Percentiles rank a stretch among this genome's conserved stretches.
Evolutionary conservation across 53 echinoderm and acorn worm species (phyloP).

Genomic region (Echinometra lucunter): DNA sequence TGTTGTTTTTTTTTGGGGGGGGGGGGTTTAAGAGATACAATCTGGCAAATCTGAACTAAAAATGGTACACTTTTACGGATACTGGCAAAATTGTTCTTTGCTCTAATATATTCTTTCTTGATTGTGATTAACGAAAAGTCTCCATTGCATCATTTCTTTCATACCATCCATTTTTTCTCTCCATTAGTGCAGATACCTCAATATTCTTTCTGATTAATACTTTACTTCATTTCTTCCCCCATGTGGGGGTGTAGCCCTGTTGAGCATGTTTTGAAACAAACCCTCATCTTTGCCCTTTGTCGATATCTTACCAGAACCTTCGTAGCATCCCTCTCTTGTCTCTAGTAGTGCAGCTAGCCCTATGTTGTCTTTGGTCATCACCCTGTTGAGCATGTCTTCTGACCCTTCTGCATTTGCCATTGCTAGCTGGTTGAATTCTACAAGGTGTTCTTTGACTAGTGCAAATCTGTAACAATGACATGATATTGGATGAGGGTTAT

Average conservation of each 20-base stretch:
- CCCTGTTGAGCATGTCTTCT: conserved; percentile 99
- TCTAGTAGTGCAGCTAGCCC: conserved; percentile 91
- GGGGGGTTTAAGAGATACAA: too few species aligned
- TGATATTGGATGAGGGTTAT: neutral
- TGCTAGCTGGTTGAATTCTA: conserved; percentile 97
- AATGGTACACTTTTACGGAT: too few species aligned
- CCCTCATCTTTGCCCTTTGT: neutral
- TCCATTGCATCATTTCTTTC: too few species aligned
- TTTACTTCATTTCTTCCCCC: neutral
- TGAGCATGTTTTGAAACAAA: neutral
- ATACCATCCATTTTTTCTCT: conserved; percentile 88
- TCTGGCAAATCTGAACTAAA: too few species aligned
- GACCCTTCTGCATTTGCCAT: conserved; percentile 99
- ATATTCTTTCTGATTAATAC: conserved; percentile 98
- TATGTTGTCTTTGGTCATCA: conserved; percentile 99
- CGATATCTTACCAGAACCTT: conserved; percentile 80
- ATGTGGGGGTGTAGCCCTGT: neutral
- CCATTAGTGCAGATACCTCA: conserved; percentile 85
- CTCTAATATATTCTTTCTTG: neutral
- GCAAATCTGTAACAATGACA: conserved; percentile 78
- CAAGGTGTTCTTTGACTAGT: conserved; percentile 95
- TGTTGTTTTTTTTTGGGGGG: too few species aligned
- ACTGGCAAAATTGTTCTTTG: too few species aligned
- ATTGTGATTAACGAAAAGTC: conserved; percentile 73
- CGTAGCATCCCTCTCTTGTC: conserved; percentile 91